phyloP scores from a whole-genome alignment of 2,113 vertebrate species.

The Sander vitreus region DNA sequence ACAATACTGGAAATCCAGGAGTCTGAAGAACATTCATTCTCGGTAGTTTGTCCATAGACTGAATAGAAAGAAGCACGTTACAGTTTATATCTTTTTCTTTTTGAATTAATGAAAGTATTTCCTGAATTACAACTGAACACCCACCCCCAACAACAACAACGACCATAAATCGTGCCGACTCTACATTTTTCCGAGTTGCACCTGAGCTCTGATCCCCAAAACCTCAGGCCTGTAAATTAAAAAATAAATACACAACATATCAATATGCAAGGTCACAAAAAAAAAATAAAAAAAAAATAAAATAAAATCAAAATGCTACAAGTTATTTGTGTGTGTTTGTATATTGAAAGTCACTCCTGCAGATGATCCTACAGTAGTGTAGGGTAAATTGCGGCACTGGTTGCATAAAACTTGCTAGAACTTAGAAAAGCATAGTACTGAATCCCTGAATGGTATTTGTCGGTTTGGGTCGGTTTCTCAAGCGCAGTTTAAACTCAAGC shows the following conservation, averaged over 20 bases:
- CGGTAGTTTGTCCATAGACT: conserved; percentile 74
- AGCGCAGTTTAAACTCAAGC: conserved; percentile 56
- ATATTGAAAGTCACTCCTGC: conserved; percentile 78
- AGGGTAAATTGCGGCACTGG: conserved; percentile 80
- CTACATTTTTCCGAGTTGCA: conserved; percentile 68
- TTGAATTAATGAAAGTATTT: conserved; percentile 71
- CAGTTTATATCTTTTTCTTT: conserved; percentile 69
- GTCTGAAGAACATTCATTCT: conserved; percentile 77
- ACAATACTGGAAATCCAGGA: conserved; percentile 71
- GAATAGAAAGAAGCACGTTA: conserved; percentile 74
- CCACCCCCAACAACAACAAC: conserved; percentile 4
- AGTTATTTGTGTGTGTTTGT: conserved; percentile 70
- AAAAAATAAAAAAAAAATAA: conserved; percentile 46
- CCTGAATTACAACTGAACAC: conserved; percentile 72
- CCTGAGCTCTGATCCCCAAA: conserved; percentile 70
- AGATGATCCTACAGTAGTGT: conserved; percentile 73
- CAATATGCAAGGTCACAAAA: conserved; percentile 75
- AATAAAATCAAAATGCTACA: conserved; percentile 80
- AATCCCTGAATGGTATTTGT: conserved; percentile 85
- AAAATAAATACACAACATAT: conserved; percentile 82
- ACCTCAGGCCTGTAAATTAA: conserved; percentile 76
- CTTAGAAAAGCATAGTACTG: conserved; percentile 87
- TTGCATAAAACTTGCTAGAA: conserved; percentile 85
- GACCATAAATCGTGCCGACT: conserved; percentile 57
- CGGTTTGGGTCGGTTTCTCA: conserved; percentile 62